Percentiles rank a stretch among this genome's conserved stretches.
phyloP scores from a whole-genome alignment of 1,140 invertebrate genomes.

The Orius insidiosus region DNA sequence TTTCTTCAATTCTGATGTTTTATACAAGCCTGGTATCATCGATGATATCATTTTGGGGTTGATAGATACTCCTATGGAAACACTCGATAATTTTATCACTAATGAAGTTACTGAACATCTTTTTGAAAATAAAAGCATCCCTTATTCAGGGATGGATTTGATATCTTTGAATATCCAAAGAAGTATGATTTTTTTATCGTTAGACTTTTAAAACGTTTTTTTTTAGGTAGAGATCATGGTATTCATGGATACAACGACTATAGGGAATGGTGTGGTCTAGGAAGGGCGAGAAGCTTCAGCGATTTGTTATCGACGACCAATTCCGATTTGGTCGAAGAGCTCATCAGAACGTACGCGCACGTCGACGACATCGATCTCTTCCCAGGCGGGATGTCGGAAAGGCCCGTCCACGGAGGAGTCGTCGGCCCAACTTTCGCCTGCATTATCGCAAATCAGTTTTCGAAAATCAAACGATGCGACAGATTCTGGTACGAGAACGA shows the following conservation, averaged over 20 bases:
- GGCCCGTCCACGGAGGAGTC: slow-evolving; percentile 58
- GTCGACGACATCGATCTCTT: slow-evolving; percentile 93
- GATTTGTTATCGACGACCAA: slow-evolving; percentile 69
- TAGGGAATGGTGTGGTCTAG: slow-evolving; percentile 65
- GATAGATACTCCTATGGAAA: slow-evolving; percentile 77
- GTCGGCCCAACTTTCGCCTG: slow-evolving; percentile 93
- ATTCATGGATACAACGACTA: slow-evolving; percentile 74
- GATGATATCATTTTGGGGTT: slow-evolving; percentile 76
- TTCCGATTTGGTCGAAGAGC: slow-evolving; percentile 61
- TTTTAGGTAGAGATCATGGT: slow-evolving; percentile 60
- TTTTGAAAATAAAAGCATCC: slow-evolving; percentile 70
- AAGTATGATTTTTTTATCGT: slow-evolving; percentile 22
- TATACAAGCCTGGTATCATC: slow-evolving; percentile 40
- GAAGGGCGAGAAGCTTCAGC: slow-evolving; percentile 57
- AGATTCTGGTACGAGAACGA: slow-evolving; percentile 91
- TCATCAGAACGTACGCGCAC: slow-evolving; percentile 62
- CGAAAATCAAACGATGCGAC: slow-evolving; percentile 78
- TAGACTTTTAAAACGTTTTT: slow-evolving; percentile 17
- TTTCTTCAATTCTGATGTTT: slow-evolving; percentile 40
- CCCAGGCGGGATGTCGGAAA: slow-evolving; percentile 55
- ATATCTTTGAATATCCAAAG: slow-evolving; percentile 70
- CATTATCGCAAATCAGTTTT: slow-evolving; percentile 86
- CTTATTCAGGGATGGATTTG: slow-evolving; percentile 72
- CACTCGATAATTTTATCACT: slow-evolving; percentile 78
- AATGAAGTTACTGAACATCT: slow-evolving; percentile 87